Percentiles rank a stretch among this genome's conserved stretches.
Evolutionary conservation across 2,113 vertebrate genomes (phyloP).

Genomic region (Brachyhypopomus gauderio): DNA sequence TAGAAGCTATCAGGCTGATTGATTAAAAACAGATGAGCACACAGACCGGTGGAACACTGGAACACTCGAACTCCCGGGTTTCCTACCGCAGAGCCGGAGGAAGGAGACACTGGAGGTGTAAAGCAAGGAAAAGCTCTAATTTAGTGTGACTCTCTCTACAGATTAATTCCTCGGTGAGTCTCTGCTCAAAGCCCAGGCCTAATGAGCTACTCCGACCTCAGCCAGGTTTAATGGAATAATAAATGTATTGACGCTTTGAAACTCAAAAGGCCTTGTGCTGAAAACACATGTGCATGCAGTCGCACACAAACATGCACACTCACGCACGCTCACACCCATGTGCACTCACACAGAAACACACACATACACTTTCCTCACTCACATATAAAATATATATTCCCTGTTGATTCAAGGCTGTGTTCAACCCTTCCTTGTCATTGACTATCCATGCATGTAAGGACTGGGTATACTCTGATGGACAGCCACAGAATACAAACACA

Average conservation of each 20-base stretch:
- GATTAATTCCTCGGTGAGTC: constrained; percentile 60
- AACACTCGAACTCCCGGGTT: constrained; percentile 10
- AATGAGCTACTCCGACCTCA: constrained; percentile 58
- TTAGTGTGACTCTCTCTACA: constrained; percentile 49
- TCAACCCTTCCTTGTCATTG: constrained; percentile 9
- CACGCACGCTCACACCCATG: constrained; percentile 22
- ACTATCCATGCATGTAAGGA: constrained; percentile 30
- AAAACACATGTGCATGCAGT: neutral
- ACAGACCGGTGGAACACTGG: neutral
- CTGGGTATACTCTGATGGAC: constrained; percentile 41
- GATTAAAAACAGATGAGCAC: constrained; percentile 42
- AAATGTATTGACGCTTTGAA: constrained; percentile 62
- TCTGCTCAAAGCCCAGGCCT: constrained; percentile 56
- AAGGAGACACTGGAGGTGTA: constrained; percentile 40
- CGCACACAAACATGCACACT: constrained; percentile 24
- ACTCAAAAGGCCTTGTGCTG: constrained; percentile 45
- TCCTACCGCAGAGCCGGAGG: constrained; percentile 26
- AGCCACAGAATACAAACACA: constrained; percentile 45
- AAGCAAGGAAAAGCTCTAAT: constrained; percentile 53
- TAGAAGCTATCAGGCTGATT: constrained; percentile 35
- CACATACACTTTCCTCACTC: constrained; percentile 22
- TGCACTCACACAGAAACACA: constrained; percentile 16
- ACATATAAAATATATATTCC: neutral
- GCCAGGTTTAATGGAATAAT: constrained; percentile 61
- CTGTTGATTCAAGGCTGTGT: neutral